Evolutionary conservation across 2,113 vertebrate species (phyloP).

Genomic region (Perca fluviatilis): DNA sequence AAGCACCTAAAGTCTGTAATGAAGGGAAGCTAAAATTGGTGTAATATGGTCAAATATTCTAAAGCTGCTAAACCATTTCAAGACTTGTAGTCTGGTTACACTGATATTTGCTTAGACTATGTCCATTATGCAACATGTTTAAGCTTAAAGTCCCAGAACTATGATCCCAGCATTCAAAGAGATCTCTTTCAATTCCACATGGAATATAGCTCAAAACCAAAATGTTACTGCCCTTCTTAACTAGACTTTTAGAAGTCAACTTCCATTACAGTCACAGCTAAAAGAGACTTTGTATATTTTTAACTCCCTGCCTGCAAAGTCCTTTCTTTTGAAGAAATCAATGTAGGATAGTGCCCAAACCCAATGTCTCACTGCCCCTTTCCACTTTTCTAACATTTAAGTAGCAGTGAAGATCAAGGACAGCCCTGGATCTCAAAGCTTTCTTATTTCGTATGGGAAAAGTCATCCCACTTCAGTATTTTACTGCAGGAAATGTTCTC

Average conservation of each 20-base stretch:
- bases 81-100: background rate
- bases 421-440: conserved; percentile 52
- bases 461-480: background rate
- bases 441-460: background rate
- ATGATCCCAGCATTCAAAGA: conserved; percentile 5
- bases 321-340: conserved; percentile 53
- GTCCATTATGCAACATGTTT: background rate
- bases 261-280: conserved; percentile 27
- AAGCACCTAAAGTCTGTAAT: background rate
- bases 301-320: conserved; percentile 35
- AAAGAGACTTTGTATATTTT: conserved; percentile 40
- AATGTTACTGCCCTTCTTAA: conserved; percentile 15
- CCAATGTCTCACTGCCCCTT: conserved; percentile 33
- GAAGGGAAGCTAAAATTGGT: background rate
- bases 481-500: conserved; percentile 1
- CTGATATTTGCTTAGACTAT: background rate
- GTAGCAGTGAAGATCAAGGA: conserved; percentile 55
- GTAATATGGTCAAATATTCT: background rate
- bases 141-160: background rate
- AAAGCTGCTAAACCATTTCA: background rate
- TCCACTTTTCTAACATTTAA: conserved; percentile 45
- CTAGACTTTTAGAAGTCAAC: conserved; percentile 4
- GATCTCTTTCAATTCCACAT: background rate
- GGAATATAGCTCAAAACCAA: conserved; percentile 6
- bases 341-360: conserved; percentile 25